phyloP scores from a whole-genome alignment of 1,140 invertebrate genomes.

The Oncopodura yosiiana region DNA sequence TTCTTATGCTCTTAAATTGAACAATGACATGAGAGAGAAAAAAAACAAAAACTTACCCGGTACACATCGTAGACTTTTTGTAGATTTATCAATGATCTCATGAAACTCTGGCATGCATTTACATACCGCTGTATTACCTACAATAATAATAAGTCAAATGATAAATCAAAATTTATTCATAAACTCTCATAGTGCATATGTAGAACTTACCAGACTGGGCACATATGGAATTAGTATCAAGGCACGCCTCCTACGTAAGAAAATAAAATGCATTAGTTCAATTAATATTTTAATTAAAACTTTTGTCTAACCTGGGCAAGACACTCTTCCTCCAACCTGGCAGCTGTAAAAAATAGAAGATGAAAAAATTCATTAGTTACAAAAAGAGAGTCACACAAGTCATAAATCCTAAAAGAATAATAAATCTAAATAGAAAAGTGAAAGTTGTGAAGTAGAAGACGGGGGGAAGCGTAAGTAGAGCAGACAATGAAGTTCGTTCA shows the following conservation, averaged over 20 bases:
- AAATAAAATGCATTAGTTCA: too few relatives aligned
- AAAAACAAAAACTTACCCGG: slow-evolving; percentile 27
- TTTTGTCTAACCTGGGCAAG: too few relatives aligned
- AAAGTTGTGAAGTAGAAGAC: too few relatives aligned
- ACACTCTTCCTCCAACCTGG: slow-evolving; percentile 32
- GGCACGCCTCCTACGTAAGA: slow-evolving; percentile 31
- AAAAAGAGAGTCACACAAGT: too few relatives aligned
- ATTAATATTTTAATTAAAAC: too few relatives aligned
- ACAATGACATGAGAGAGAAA: slow-evolving; percentile 4
- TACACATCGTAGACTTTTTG: slow-evolving; percentile 31
- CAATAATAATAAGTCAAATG: background rate
- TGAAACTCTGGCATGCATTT: slow-evolving; percentile 22
- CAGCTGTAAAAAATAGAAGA: slow-evolving; percentile 23
- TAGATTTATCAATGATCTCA: slow-evolving; percentile 26
- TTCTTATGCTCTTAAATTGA: background rate
- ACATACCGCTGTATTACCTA: slow-evolving; percentile 15
- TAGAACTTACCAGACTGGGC: too few relatives aligned
- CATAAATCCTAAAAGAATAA: too few relatives aligned
- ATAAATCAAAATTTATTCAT: background rate
- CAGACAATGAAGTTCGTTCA: too few relatives aligned
- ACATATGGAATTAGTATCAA: slow-evolving; percentile 26
- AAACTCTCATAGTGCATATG: too few relatives aligned
- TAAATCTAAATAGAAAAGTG: too few relatives aligned
- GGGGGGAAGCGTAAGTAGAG: too few relatives aligned
- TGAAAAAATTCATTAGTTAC: background rate